Conservation (phyloP, 53 echinoderm and acorn worm genomes). For the Holothuria scabra region DNA sequence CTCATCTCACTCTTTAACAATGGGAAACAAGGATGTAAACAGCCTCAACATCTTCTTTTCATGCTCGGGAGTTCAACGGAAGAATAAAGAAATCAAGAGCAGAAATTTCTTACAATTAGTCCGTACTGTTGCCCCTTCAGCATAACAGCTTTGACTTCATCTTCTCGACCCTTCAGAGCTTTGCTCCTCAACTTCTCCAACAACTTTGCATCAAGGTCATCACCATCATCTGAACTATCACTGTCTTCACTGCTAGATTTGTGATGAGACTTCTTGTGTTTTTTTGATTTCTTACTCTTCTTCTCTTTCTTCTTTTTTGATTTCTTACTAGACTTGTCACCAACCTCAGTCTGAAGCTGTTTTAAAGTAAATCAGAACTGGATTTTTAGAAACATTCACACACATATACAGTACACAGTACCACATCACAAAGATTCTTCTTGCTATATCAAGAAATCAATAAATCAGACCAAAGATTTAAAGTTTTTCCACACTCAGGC, state of each 20-base stretch:
- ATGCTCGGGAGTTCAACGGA: too few species aligned
- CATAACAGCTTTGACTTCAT: conserved; percentile 37
- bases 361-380: too few species aligned
- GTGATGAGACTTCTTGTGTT: conserved; percentile 68
- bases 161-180: conserved; percentile 31
- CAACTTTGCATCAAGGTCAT: conserved; percentile 48
- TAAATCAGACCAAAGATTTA: too few species aligned
- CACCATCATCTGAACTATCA: conserved; percentile 34
- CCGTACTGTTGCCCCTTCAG: conserved; percentile 61
- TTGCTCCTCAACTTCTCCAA: conserved; percentile 37
- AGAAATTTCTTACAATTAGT: conserved; percentile 60
- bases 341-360: conserved; percentile 78
- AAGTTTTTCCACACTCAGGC: too few species aligned
- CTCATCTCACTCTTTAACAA: too few species aligned
- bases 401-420: too few species aligned
- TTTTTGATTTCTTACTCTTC: conserved; percentile 48
- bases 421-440: too few species aligned
- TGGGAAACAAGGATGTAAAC: too few species aligned
- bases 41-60: too few species aligned
- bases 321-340: conserved; percentile 66
- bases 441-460: too few species aligned
- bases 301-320: conserved; percentile 76
- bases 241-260: conserved; percentile 50
- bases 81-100: too few species aligned
- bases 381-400: too few species aligned